Conservation (phyloP, 2,888 invertebrate species). For the Ptilodon capucinus region DNA sequence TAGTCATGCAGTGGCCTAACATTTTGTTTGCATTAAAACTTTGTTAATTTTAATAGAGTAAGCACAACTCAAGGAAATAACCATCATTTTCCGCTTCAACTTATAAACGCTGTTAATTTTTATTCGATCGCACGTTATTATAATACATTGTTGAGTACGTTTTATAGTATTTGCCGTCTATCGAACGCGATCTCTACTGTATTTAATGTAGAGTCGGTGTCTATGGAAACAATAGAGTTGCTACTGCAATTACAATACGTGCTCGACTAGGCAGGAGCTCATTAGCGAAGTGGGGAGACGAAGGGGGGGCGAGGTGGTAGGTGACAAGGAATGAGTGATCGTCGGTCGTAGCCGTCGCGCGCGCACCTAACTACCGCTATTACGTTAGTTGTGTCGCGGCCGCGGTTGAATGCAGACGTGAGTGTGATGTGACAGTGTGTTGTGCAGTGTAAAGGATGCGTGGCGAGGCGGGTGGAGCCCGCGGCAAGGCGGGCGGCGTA, state of each 20-base stretch:
- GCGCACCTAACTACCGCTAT: slow-evolving; percentile 61
- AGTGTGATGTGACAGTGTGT: slow-evolving; percentile 62
- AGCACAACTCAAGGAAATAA: not conserved
- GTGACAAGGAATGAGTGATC: slow-evolving; percentile 76
- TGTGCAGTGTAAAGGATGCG: slow-evolving; percentile 75
- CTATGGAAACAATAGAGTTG: slow-evolving; percentile 26
- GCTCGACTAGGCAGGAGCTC: slow-evolving; percentile 60
- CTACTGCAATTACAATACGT: slow-evolving; percentile 31
- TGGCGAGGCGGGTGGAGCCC: slow-evolving; percentile 75
- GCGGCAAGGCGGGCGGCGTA: slow-evolving; percentile 74
- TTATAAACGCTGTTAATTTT: not conserved
- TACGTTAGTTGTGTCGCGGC: slow-evolving; percentile 66
- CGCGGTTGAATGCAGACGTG: slow-evolving; percentile 75
- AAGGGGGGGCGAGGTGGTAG: slow-evolving; percentile 43
- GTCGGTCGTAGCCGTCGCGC: slow-evolving; percentile 69
- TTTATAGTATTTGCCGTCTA: not conserved
- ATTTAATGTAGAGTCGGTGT: slow-evolving; percentile 12
- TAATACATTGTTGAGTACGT: not conserved
- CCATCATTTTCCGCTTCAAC: not conserved
- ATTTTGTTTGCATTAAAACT: not conserved
- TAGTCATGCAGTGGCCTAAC: not conserved
- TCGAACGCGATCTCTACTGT: not conserved
- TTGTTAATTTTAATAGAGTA: not conserved
- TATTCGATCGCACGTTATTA: not conserved
- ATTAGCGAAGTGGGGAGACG: slow-evolving; percentile 52